These are phyloP conservation scores for Microtus ochrogaster DNA, from an alignment of 2,113 vertebrate species.

Conservation along the genomic window DNA sequence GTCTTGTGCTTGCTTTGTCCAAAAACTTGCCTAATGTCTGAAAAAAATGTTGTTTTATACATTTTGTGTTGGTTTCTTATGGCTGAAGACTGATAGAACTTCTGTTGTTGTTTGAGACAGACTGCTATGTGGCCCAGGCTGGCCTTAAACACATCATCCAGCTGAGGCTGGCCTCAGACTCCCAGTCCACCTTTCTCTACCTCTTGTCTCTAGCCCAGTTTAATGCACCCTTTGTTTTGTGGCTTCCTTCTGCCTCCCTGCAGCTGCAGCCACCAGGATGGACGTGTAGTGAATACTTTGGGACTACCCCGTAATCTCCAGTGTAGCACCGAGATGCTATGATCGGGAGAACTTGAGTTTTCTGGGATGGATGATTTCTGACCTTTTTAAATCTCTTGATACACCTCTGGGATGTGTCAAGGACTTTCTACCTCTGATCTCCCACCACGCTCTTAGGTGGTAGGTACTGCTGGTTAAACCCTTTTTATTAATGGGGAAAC, in stretches of 20 bases:
- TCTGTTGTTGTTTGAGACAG: background rate
- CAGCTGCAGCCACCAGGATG: background rate
- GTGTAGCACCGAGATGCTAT: background rate
- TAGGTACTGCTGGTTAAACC: background rate
- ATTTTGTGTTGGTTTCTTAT: background rate
- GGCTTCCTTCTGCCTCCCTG: background rate
- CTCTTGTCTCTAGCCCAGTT: background rate
- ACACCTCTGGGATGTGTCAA: background rate
- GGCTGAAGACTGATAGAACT: background rate
- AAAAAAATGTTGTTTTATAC: background rate
- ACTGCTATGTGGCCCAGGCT: too few species aligned
- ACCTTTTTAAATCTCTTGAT: background rate
- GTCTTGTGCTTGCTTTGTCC: background rate
- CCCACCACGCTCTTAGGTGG: background rate
- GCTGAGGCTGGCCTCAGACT: background rate
- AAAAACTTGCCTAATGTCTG: background rate
- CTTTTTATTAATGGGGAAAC: conserved; percentile 4
- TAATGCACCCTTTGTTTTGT: background rate
- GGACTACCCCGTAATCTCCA: background rate
- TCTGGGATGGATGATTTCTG: background rate
- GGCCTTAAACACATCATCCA: background rate
- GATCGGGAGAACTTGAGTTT: background rate
- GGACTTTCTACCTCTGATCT: background rate
- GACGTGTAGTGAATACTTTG: background rate
- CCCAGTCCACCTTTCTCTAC: background rate